Percentiles rank a stretch among this genome's conserved stretches.
Conservation (phyloP, 2,113 vertebrate species). For the Grantiella picta region DNA sequence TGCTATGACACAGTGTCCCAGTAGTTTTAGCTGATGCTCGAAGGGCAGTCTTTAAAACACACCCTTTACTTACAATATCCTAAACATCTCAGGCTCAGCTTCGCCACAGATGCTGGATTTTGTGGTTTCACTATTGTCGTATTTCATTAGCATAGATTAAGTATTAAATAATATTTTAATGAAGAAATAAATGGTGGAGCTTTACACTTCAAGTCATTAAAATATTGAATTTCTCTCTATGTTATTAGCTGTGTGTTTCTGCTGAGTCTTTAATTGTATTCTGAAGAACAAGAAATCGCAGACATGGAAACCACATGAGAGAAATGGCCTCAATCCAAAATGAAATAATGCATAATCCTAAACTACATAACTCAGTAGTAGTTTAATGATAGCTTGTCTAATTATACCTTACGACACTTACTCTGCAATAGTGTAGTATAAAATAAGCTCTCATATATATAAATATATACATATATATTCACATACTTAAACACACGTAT, state of each 20-base stretch:
- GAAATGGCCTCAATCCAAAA: slow-evolving; percentile 45
- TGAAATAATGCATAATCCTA: slow-evolving; percentile 5
- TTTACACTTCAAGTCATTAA: neutral
- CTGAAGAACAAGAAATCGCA: slow-evolving; percentile 13
- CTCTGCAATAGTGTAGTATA: neutral
- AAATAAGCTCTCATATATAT: neutral
- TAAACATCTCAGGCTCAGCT: neutral
- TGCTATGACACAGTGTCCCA: neutral
- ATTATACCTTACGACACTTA: neutral
- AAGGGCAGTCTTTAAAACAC: neutral
- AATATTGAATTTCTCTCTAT: neutral
- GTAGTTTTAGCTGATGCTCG: neutral
- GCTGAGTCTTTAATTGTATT: neutral
- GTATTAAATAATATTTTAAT: neutral
- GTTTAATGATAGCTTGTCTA: slow-evolving; percentile 38
- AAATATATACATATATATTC: neutral
- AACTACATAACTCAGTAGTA: slow-evolving; percentile 2
- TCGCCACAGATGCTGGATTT: neutral
- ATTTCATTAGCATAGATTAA: neutral
- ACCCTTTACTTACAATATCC: neutral
- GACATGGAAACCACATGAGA: slow-evolving; percentile 41
- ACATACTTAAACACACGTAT: neutral
- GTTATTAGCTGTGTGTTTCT: neutral
- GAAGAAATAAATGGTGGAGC: neutral
- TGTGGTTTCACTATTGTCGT: neutral